Conservation (phyloP, 2,797 vertebrate species). For the Psittacula derbiana region DNA sequence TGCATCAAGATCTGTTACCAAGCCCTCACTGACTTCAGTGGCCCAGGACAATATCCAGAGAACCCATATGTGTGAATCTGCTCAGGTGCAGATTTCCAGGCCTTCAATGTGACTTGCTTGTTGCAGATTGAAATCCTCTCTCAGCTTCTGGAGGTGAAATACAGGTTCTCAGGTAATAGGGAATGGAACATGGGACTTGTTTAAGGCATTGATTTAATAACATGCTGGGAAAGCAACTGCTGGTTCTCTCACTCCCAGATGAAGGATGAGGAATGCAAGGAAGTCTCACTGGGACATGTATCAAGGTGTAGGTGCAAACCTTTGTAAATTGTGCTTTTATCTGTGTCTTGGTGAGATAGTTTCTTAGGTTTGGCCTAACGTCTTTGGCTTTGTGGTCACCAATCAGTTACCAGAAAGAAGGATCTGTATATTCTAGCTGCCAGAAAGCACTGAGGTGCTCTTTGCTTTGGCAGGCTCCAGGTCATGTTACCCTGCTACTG, state of each 20-base stretch:
- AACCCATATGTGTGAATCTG: neutral
- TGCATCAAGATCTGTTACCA: neutral
- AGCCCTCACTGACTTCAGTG: neutral
- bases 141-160: neutral
- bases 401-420: neutral
- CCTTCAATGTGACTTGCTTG: neutral
- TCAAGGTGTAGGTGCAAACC: neutral
- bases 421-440: neutral
- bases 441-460: neutral
- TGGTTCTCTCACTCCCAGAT: neutral
- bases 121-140: neutral
- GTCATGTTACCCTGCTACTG: neutral
- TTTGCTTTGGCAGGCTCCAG: neutral
- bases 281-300: neutral
- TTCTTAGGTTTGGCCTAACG: neutral
- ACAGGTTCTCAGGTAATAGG: neutral
- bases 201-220: neutral
- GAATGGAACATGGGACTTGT: neutral
- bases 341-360: neutral
- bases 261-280: neutral
- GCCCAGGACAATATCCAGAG: neutral
- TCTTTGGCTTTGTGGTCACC: neutral
- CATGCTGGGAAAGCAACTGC: neutral
- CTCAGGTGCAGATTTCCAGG: neutral
- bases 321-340: neutral